phyloP scores from a whole-genome alignment of 2,797 vertebrate species.

The Falco novaeseelandiae region DNA sequence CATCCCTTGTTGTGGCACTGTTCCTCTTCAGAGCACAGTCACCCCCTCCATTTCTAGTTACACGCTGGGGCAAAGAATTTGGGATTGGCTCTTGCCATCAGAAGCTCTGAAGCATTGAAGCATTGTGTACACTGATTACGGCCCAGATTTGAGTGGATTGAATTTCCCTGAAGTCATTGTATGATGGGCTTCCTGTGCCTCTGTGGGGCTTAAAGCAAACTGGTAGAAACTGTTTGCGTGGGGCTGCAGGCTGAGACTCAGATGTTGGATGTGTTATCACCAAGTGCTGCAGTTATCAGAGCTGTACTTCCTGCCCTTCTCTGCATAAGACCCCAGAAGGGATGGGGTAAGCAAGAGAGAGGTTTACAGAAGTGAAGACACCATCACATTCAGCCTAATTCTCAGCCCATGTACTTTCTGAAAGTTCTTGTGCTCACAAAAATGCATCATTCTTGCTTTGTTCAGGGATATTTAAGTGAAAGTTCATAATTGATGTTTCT shows the following conservation, averaged over 20 bases:
- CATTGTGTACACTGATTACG: not conserved
- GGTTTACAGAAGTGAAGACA: not conserved
- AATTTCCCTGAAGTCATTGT: not conserved
- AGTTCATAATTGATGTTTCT: not conserved
- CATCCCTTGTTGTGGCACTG: not conserved
- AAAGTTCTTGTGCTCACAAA: not conserved
- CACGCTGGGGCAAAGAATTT: not conserved
- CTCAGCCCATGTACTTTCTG: not conserved
- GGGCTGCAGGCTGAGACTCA: not conserved
- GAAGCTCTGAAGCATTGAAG: conserved; percentile 21
- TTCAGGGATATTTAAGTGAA: not conserved
- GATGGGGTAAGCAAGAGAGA: not conserved
- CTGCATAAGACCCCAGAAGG: not conserved
- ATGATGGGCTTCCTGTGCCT: not conserved
- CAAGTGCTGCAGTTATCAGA: not conserved
- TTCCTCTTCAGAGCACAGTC: conserved; percentile 3
- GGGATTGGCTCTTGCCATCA: not conserved
- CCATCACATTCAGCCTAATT: not conserved
- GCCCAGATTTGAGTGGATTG: not conserved
- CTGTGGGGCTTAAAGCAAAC: not conserved
- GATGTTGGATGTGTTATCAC: not conserved
- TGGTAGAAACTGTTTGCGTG: not conserved
- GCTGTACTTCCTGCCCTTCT: not conserved
- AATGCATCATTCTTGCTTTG: not conserved
- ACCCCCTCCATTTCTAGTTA: not conserved